phyloP scores from a whole-genome alignment of 2,797 vertebrate species.

The Emys orbicularis region DNA sequence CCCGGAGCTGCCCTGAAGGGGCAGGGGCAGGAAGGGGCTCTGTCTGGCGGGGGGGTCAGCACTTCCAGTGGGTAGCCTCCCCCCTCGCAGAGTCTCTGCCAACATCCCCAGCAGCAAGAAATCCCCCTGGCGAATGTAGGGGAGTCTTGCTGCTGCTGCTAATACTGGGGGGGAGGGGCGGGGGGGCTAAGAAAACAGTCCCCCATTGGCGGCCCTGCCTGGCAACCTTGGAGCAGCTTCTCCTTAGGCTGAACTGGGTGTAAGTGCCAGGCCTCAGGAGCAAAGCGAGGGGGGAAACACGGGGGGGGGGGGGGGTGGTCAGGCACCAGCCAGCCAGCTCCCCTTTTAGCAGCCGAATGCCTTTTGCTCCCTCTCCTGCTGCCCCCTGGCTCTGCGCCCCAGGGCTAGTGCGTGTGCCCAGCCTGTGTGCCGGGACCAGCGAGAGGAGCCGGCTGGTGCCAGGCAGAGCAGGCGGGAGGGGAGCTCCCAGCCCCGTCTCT shows the following conservation, averaged over 20 bases:
- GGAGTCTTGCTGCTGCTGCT: no score
- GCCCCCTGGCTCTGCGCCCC: not conserved
- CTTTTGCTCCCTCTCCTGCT: not conserved
- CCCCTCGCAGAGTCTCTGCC: not conserved
- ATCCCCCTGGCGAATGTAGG: not conserved
- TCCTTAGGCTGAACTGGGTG: not conserved
- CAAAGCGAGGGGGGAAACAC: not conserved
- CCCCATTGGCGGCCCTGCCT: not conserved
- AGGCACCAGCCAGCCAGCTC: not conserved
- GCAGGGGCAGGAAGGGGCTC: no score
- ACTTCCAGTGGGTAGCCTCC: no score
- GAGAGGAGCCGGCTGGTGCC: not conserved
- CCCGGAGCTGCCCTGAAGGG: not conserved
- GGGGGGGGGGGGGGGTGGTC: fast-evolving
- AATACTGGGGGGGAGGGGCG: no score
- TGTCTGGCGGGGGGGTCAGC: no score
- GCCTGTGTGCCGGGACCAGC: not conserved
- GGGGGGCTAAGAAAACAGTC: no score
- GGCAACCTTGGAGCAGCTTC: not conserved
- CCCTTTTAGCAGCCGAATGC: no score
- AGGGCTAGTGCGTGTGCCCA: not conserved
- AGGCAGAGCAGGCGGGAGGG: not conserved
- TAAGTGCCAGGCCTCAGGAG: not conserved
- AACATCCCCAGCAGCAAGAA: not conserved
- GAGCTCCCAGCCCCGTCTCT: not conserved